Base-by-base conservation (phyloP, 2,888 invertebrate genomes). In the Ecliptopera silaceata region DNA sequence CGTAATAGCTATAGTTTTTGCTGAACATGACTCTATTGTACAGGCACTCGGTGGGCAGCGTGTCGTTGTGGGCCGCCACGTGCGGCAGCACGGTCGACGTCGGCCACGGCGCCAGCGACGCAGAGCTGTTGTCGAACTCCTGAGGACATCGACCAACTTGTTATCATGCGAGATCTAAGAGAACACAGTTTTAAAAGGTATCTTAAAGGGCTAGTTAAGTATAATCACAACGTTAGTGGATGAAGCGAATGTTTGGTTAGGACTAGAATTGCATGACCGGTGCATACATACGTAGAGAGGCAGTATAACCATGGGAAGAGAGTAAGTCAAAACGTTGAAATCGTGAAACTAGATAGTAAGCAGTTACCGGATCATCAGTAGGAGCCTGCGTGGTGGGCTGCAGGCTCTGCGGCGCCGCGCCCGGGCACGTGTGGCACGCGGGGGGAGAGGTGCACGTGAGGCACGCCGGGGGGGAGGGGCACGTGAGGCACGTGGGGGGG, bases 21-120 rank as follows among this genome's bases (percentile, higher is more conserved):
- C 95, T 95, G 74, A 95, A 95, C 65, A 93, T 90, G 56, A 95
- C 91, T 61, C 93, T 92, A 77, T 95, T 95, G 83, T 93, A 95
- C 29, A 93, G 86, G 62, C 93, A 94, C 60, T 92, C 91, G 4
- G 88, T 83, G 4, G 93, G 93, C 63, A 93, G 77, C 2, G 91
- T 81, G 75, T 88, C 90, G 72, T 90, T 91, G 65, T 82, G 90
- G 66, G 75, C 90, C 11, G 77, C 68, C 4, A 84, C 77, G 66
- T 83, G 86, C 0, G 88, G 86, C 58, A 83, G 70, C 44, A 88
- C 85, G 0, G 89, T 86, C 1, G 85, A 84, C 44, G 87, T 84
- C n/a, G 87, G 88, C 87, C 88, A 88, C 15, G 81, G 69, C 0
- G 86, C 79, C 0, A 84, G 68, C 0, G 83, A 69, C 3, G 89